Conservation (phyloP, 1,140 invertebrate species). For the Caenorhabditis briggsae region DNA sequence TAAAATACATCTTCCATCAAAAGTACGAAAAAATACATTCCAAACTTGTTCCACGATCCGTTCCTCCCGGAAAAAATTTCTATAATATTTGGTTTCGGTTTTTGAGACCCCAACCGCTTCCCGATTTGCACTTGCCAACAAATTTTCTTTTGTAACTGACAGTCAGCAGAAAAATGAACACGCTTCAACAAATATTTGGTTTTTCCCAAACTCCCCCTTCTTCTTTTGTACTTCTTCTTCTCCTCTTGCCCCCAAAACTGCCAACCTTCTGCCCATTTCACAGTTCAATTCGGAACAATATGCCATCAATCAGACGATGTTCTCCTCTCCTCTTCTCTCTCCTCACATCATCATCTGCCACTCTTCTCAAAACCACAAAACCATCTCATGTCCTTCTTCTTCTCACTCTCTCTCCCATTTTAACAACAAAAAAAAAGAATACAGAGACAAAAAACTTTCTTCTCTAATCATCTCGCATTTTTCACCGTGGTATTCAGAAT, state of each 20-base stretch:
- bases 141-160: background rate
- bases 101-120: background rate
- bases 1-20: too few relatives aligned
- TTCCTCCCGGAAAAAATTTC: background rate
- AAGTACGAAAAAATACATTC: too few relatives aligned
- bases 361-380: background rate
- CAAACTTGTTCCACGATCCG: too few relatives aligned
- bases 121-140: slow-evolving; percentile 8
- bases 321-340: background rate
- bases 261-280: background rate
- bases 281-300: slow-evolving; percentile 35
- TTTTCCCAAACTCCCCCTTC: background rate
- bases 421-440: slow-evolving; percentile 19
- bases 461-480: slow-evolving; percentile 16
- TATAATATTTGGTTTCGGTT: slow-evolving; percentile 10
- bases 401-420: background rate
- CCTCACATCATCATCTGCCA: background rate
- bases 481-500: slow-evolving; percentile 10
- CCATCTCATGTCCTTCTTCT: background rate
- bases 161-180: background rate
- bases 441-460: background rate
- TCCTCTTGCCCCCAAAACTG: background rate
- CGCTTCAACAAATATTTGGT: slow-evolving; percentile 41
- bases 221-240: slow-evolving; percentile 39
- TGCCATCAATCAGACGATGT: slow-evolving; percentile 53